phyloP scores from a whole-genome alignment of 1,140 invertebrate genomes.

The Bacillus rossius region DNA sequence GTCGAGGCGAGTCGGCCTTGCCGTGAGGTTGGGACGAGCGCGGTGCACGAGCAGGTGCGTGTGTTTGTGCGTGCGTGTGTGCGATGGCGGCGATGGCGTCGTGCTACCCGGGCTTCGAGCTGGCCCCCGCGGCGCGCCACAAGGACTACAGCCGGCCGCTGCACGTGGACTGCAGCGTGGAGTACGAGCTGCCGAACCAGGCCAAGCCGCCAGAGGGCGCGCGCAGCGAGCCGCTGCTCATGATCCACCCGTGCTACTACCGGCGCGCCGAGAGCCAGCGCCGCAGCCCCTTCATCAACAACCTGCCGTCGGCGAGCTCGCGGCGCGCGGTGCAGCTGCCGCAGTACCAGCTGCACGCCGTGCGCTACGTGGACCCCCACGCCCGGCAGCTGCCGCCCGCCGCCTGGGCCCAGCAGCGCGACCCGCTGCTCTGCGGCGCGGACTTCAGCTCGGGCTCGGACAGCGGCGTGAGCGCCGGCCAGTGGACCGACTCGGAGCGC shows the following conservation, averaged over 20 bases:
- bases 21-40: conserved; percentile 2
- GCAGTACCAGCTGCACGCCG: background rate
- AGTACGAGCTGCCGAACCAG: conserved; percentile 76
- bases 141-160: conserved; percentile 73
- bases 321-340: background rate
- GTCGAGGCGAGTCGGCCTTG: conserved; percentile 9
- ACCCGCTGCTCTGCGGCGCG: conserved; percentile 17
- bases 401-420: conserved; percentile 2
- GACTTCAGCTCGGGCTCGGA: conserved; percentile 20
- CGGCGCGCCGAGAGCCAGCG: conserved; percentile 69
- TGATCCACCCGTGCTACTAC: conserved; percentile 84
- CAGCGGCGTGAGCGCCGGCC: conserved; percentile 19
- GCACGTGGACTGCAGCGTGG: conserved; percentile 78
- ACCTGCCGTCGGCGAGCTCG: conserved; percentile 43
- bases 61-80: background rate
- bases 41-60: background rate
- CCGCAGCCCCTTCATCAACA: conserved; percentile 68
- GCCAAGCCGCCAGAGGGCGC: conserved; percentile 72
- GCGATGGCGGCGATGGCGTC: conserved; percentile 8
- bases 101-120: conserved; percentile 12
- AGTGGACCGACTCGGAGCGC: conserved; percentile 23
- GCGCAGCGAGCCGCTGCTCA: conserved; percentile 66
- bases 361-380: background rate
- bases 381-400: conserved; percentile 6
- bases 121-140: conserved; percentile 26